Evolutionary conservation across 2,797 vertebrate species (phyloP), one percentile per base, ranked within the genome.

Genomic region (Notamacropus eugenii): DNA sequence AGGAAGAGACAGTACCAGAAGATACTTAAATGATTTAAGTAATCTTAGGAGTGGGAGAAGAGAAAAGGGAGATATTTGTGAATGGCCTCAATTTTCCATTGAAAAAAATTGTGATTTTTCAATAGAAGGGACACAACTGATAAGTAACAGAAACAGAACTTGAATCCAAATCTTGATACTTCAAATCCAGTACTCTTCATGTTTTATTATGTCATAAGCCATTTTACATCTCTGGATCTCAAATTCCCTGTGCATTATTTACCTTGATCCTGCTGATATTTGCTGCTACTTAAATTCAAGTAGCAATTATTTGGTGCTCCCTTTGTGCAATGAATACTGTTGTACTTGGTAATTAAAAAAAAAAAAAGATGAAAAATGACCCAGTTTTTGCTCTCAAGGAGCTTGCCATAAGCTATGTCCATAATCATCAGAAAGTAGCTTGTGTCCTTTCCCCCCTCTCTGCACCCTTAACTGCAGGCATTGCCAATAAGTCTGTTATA

Each of bases 401-500:
- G 8, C 74, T 46, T 31, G 19, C 9, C 1, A 8, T 27, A 24
- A 82, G 40, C 22, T 46, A 95, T 59, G 19, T 5, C 52, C 55
- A 59, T 74, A 24, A 92, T 4, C 55, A 93, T 96, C 40, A 95
- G 19, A 90, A 94, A 91, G 14, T 28, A 92, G 74, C 55, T 50
- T 31, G 67, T 94, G 29, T 54, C 93, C 90, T 93, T 96, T 97
- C 54, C 1, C 31, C 5, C 6, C n/a, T 40, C 19, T n/a, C n/a
- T 40, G 10, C 2, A 62, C n/a, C 9, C 16, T 14, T 82, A 92
- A 82, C 93, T 59, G 19, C 28, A 91, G 90, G 57, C 8, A 14
- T 97, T 96, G 96, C 56, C 91, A 93, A 28, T 92, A 95, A 54
- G 12, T 74, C 95, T 54, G 58, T 96, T 96, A 96, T 54, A 91